Base-by-base conservation (phyloP, 2,113 vertebrate genomes). In the Microcebus jonahi region DNA sequence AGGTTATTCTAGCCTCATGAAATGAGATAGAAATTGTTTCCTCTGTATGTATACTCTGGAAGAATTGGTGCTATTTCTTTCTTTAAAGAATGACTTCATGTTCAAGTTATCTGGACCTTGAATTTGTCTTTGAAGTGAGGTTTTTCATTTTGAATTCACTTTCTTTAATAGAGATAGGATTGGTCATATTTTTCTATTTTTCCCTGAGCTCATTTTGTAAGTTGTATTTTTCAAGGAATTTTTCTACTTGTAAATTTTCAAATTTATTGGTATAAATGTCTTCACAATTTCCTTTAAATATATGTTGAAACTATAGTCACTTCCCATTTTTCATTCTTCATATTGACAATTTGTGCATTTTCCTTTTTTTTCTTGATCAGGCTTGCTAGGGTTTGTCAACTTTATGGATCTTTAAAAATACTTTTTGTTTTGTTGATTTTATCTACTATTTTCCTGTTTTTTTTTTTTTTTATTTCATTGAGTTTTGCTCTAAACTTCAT, bases 171-270 rank as follows among this genome's bases (percentile, higher is more conserved):
- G 55, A 71, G 29, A 65, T 20, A 79, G 29, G 5, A 36, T 91
- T 88, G 18, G 20, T 73, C 29, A 42, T 36, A 1, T 6, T 89
- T 84, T 93, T 68, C 39, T 55, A 13, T 39, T 17, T 79, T 65
- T 91, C 59, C 21, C 17, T 6, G 8, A 42, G 25, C 42, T 34
- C 18, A 39, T 76, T 87, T 89, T 71, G 6, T 48, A n/a, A 85
- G 42, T 48, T 76, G 3, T 17, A 53, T 61, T 93, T 87, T 55
- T 48, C 65, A 53, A 87, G 21, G 27, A 84, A 70, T n/a, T 34
- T 59, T 82, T 87, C n/a, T 95, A 57, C 34, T 75, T 55, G 15
- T 76, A 70, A 88, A 79, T 55, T 94, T 88, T 70, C 45, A 83
- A 36, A 48, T 88, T 70, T 73, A 55, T 65, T 77, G 29, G 25